Evolutionary conservation across 2,113 vertebrate genomes (phyloP).

Genomic region (Megaceryle torquata): DNA sequence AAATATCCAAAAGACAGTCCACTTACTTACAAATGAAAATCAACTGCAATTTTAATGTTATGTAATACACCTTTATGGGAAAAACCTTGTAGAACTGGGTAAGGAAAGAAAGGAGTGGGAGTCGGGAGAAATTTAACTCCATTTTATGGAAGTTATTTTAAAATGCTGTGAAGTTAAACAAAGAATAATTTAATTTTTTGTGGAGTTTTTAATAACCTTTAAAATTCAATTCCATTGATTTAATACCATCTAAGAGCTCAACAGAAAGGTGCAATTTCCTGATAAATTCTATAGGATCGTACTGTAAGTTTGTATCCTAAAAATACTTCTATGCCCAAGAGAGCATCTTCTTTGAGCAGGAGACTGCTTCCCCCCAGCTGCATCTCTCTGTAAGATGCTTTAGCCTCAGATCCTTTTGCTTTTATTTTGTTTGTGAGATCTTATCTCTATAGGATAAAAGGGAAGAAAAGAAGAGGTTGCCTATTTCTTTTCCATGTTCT

Average conservation of each 20-base stretch:
- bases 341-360: not conserved
- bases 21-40: conserved; percentile 19
- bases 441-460: not conserved
- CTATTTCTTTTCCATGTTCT: not conserved
- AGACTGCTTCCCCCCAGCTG: not conserved
- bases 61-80: not conserved
- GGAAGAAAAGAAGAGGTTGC: not conserved
- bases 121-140: conserved; percentile 1
- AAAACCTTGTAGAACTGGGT: not conserved
- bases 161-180: conserved; percentile 42
- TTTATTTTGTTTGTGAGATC: not conserved
- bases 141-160: conserved; percentile 56
- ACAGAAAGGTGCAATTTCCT: conserved; percentile 37
- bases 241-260: not conserved
- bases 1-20: conserved; percentile 24
- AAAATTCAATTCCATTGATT: conserved; percentile 7
- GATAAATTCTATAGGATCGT: not conserved
- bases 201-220: conserved; percentile 34
- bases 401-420: not conserved
- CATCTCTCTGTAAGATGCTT: not conserved
- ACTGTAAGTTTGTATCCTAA: not conserved
- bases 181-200: conserved; percentile 53
- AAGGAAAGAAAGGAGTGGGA: conserved; percentile 46
- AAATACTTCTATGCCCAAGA: conserved; percentile 12
- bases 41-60: conserved; percentile 25